These are phyloP conservation scores for Mus caroli DNA, from an alignment of 2,797 vertebrate species.

Conservation along the genomic window DNA sequence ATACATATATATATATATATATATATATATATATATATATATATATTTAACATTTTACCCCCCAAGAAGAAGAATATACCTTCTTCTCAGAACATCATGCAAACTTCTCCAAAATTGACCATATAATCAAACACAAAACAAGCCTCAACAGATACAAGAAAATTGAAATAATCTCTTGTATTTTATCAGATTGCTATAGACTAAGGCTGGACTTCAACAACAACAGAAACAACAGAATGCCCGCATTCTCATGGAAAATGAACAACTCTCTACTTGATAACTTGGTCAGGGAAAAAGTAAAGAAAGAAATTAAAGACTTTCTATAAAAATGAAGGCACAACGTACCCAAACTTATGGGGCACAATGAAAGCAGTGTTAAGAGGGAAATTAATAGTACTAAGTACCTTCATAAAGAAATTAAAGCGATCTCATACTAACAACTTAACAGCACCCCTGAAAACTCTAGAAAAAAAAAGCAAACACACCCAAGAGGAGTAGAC, in stretches of 20 bases:
- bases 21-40: no score
- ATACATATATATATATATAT: no score
- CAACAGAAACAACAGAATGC: neutral
- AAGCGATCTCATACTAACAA: neutral
- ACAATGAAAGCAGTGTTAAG: neutral
- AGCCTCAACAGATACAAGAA: neutral
- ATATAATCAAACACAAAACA: neutral
- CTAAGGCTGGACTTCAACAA: neutral
- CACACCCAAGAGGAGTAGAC: neutral
- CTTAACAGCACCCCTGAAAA: neutral
- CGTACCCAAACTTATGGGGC: neutral
- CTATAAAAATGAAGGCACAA: neutral
- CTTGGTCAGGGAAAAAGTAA: neutral
- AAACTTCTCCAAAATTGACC: neutral
- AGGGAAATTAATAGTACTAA: neutral
- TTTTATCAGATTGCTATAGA: neutral
- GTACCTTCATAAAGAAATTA: neutral
- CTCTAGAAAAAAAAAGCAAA: neutral
- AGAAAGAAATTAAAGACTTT: neutral
- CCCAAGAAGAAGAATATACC: neutral
- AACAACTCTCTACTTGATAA: no score
- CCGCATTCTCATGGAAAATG: neutral
- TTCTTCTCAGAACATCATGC: neutral
- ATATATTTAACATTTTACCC: neutral
- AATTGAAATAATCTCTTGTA: neutral